A percentile compares a stretch with the other conserved stretches of the same genome.
Conservation (phyloP, 2,113 vertebrate species). For the Daboia siamensis region DNA sequence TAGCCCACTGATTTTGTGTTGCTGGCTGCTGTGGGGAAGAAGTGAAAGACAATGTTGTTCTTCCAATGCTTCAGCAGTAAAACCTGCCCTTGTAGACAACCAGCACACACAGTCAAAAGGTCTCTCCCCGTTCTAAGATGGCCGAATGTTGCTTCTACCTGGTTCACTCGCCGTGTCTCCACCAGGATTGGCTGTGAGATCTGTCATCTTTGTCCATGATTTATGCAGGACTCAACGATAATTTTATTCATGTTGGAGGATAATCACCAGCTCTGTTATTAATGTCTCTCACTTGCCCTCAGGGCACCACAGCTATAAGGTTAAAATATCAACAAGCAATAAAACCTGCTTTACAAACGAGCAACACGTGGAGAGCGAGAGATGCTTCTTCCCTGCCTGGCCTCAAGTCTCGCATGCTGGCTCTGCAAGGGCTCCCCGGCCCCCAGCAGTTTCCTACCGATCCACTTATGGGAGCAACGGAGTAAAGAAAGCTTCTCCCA, state of each 20-base stretch:
- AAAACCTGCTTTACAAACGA: constrained; percentile 46
- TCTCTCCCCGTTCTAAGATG: constrained; percentile 47
- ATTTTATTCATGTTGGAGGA: constrained; percentile 56
- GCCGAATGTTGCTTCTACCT: constrained; percentile 51
- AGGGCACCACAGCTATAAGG: constrained; percentile 55
- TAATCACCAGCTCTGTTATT: constrained; percentile 62
- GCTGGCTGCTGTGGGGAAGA: neutral
- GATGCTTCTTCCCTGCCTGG: neutral
- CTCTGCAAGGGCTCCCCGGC: neutral
- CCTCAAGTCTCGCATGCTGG: neutral
- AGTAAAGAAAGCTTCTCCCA: neutral
- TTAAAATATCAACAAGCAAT: constrained; percentile 62
- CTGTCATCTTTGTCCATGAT: constrained; percentile 55
- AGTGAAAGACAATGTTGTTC: constrained; percentile 48
- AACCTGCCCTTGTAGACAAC: constrained; percentile 57
- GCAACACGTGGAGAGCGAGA: neutral
- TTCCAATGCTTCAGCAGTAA: constrained; percentile 63
- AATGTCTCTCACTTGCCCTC: constrained; percentile 53
- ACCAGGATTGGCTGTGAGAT: constrained; percentile 41
- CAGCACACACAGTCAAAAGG: constrained; percentile 14
- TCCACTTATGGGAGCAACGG: neutral
- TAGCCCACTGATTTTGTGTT: neutral
- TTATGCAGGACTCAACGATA: constrained; percentile 51
- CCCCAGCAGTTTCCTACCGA: neutral
- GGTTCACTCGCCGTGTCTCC: constrained; percentile 24